phyloP scores from a whole-genome alignment of 2,113 vertebrate genomes.

The Prolemur simus region DNA sequence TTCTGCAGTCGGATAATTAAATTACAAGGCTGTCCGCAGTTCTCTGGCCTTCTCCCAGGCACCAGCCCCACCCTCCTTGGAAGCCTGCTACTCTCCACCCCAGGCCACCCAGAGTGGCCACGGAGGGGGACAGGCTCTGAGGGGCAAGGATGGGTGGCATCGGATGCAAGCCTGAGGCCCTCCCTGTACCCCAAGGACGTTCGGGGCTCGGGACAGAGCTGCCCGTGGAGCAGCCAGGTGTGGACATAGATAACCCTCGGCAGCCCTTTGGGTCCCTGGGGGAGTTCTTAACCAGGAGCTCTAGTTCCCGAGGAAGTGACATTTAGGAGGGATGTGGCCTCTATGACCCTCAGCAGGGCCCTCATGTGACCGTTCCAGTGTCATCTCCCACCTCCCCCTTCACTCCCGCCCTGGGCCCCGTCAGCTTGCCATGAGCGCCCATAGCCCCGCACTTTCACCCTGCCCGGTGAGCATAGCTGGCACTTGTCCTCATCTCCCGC shows the following conservation, averaged over 20 bases:
- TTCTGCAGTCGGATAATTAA: constrained; percentile 81
- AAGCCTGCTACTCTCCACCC: not conserved
- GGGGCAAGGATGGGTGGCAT: not conserved
- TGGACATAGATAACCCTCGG: not conserved
- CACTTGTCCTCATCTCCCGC: too few relatives aligned
- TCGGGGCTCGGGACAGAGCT: not conserved
- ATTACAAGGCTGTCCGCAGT: constrained; percentile 79
- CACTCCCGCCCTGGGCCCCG: not conserved
- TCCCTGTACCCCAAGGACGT: too few relatives aligned
- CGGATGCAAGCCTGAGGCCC: not conserved
- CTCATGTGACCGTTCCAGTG: not conserved
- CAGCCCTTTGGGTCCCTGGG: not conserved
- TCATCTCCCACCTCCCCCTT: not conserved
- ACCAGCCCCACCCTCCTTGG: not conserved
- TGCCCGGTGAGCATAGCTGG: not conserved
- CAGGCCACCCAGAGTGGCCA: accelerated
- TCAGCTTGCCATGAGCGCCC: accelerated
- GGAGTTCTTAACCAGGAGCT: not conserved
- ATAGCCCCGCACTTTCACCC: not conserved
- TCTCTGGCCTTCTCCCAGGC: constrained; percentile 66
- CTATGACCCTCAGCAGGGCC: not conserved
- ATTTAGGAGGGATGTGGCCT: not conserved
- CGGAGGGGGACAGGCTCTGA: not conserved
- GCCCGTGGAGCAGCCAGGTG: not conserved
- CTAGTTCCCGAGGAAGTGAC: not conserved